These are phyloP conservation scores for Oxyteleia sp. DNA, from an alignment of 2,888 invertebrate species.

Conservation along the genomic window DNA sequence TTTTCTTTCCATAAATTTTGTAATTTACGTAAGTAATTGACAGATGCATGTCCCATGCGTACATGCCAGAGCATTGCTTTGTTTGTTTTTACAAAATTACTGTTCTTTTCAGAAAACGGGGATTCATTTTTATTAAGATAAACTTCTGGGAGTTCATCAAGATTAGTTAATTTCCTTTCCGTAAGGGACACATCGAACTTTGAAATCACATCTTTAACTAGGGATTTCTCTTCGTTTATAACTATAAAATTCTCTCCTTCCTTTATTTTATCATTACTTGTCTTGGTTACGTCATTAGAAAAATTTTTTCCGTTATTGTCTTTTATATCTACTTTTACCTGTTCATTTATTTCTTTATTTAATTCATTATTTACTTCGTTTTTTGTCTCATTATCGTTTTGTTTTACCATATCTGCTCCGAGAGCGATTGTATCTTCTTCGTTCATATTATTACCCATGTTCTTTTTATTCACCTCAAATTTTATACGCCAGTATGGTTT, in stretches of 20 bases:
- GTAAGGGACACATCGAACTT: neutral
- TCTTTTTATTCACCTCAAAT: neutral
- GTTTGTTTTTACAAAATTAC: neutral
- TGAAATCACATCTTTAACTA: neutral
- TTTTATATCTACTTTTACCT: too few species aligned
- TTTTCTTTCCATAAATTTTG: neutral
- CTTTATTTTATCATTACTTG: too few species aligned
- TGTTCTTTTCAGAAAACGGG: slow-evolving; percentile 46
- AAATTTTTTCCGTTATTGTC: too few species aligned
- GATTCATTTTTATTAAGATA: neutral
- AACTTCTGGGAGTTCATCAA: slow-evolving; percentile 14
- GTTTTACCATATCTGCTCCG: too few species aligned
- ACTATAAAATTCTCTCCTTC: too few species aligned
- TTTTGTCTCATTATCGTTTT: too few species aligned
- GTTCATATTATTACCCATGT: too few species aligned
- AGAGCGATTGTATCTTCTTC: too few species aligned
- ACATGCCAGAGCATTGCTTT: slow-evolving; percentile 1
- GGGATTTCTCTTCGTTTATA: too few species aligned
- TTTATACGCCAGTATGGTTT: neutral
- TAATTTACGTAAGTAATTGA: neutral
- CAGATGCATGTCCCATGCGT: neutral
- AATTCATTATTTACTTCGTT: too few species aligned
- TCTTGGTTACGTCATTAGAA: too few species aligned
- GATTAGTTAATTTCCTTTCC: slow-evolving; percentile 18
- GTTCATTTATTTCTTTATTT: too few species aligned